A percentile compares a stretch with the other conserved stretches of the same genome.
phyloP scores from a whole-genome alignment of 1,140 invertebrate species.

The Hycleus cichorii region DNA sequence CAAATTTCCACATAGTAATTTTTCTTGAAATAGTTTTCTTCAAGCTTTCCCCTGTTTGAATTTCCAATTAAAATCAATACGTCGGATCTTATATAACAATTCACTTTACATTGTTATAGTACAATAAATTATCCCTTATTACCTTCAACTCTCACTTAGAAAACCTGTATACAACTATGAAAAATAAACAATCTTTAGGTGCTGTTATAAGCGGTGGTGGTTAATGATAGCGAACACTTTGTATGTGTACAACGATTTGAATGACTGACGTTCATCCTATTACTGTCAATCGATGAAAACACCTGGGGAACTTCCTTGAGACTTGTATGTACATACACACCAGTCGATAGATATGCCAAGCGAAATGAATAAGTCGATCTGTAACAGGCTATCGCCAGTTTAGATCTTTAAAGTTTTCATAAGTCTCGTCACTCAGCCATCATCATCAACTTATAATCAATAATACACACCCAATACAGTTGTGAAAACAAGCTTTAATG shows the following conservation, averaged over 20 bases:
- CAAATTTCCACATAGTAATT: too few relatives aligned
- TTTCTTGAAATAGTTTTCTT: too few relatives aligned
- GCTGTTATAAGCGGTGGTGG: not conserved
- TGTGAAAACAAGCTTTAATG: not conserved
- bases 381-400: not conserved
- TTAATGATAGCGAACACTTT: slow-evolving; percentile 3
- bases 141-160: slow-evolving; percentile 10
- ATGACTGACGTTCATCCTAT: slow-evolving; percentile 15
- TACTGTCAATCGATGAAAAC: slow-evolving; percentile 12
- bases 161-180: slow-evolving; percentile 4
- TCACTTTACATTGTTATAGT: too few relatives aligned
- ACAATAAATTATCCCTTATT: too few relatives aligned
- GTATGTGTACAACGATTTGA: slow-evolving; percentile 5
- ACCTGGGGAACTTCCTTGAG: slow-evolving; percentile 9
- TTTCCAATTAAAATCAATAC: too few relatives aligned
- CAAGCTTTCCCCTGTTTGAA: too few relatives aligned
- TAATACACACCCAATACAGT: not conserved
- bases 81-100: too few relatives aligned
- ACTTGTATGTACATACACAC: not conserved
- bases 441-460: not conserved
- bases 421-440: too few relatives aligned
- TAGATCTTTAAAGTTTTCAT: not conserved
- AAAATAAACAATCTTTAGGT: slow-evolving; percentile 5
- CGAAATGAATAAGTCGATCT: too few relatives aligned
- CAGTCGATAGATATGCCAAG: not conserved